Conservation (phyloP, 2,113 vertebrate genomes). For the Dipodomys ordii region DNA sequence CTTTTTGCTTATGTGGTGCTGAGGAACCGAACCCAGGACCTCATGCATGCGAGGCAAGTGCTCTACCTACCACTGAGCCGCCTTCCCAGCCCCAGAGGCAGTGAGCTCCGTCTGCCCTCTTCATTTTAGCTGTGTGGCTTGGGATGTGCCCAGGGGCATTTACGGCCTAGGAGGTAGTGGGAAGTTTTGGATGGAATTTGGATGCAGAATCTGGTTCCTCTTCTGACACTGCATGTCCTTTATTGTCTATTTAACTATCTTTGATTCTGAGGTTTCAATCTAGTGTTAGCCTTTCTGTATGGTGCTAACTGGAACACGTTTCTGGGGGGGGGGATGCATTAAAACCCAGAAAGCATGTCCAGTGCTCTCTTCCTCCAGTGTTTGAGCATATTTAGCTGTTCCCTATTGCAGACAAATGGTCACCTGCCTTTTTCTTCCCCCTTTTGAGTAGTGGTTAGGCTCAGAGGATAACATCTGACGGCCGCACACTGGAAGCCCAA, state of each 20-base stretch:
- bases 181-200: not conserved
- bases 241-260: constrained; percentile 22
- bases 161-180: not conserved
- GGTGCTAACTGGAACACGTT: not conserved
- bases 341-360: not conserved
- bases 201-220: not conserved
- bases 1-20: too few relatives aligned
- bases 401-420: not conserved
- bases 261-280: not conserved
- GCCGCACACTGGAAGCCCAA: not conserved
- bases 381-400: not conserved
- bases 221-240: not conserved
- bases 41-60: too few relatives aligned
- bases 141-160: not conserved
- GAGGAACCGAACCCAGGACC: too few relatives aligned
- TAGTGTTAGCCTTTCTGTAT: not conserved
- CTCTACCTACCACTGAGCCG: too few relatives aligned
- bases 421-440: constrained; percentile 33
- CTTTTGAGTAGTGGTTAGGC: not conserved
- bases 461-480: not conserved
- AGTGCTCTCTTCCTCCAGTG: not conserved
- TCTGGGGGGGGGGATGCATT: not conserved
- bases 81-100: not conserved
- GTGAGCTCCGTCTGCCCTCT: not conserved
- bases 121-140: constrained; percentile 37